Evolutionary conservation across 2,888 invertebrate species (phyloP).

Genomic region (Drosophila kuntzei): DNA sequence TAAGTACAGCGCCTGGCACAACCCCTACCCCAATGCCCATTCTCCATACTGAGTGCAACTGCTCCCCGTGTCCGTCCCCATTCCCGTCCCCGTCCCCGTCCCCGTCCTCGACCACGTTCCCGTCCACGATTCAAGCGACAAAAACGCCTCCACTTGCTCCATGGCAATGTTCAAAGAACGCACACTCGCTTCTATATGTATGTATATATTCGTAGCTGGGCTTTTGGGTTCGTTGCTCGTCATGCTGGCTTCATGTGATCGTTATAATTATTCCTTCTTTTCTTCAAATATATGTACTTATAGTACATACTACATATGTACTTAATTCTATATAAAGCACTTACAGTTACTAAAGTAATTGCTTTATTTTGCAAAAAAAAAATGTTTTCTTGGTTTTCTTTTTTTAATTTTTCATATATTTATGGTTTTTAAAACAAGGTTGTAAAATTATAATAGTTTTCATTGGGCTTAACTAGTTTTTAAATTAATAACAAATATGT

Average conservation of each 20-base stretch:
- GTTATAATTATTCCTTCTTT: constrained; percentile 55
- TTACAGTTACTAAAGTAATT: background rate
- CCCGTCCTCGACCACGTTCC: background rate
- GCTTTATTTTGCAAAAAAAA: background rate
- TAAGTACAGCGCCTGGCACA: constrained; percentile 21
- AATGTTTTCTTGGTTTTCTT: background rate
- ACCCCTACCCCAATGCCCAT: constrained; percentile 19
- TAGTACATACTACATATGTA: constrained; percentile 1
- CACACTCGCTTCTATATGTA: background rate
- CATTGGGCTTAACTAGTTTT: too few species aligned
- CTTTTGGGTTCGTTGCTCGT: constrained; percentile 78
- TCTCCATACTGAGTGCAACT: constrained; percentile 22
- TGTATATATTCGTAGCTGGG: constrained; percentile 28
- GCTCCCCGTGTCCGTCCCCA: background rate
- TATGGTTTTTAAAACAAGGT: too few species aligned
- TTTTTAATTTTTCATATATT: too few species aligned
- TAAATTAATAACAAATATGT: too few species aligned
- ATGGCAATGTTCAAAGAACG: constrained; percentile 6
- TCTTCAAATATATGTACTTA: background rate
- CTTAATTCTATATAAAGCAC: background rate
- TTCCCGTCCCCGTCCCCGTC: background rate
- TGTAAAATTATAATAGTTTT: too few species aligned
- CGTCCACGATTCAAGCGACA: constrained; percentile 6
- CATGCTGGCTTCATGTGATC: constrained; percentile 78
- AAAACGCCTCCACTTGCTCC: constrained; percentile 25